Base-by-base conservation (phyloP, 2,888 invertebrate species). In the Tridacna crocea region DNA sequence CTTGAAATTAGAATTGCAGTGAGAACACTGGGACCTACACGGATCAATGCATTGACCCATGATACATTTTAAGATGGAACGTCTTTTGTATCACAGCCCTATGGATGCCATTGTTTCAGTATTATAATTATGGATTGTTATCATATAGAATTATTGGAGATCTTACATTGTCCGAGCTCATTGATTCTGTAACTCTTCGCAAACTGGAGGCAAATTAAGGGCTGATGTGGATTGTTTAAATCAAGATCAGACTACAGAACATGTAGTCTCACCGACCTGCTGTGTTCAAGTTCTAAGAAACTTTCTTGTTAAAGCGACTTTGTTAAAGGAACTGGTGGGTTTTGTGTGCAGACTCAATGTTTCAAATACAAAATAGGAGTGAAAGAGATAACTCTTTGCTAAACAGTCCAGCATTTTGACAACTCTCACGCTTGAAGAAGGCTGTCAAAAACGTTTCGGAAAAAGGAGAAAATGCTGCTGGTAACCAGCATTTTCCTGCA, bases 41-140 rank as follows among this genome's bases (percentile, higher is more conserved):
- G 55, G 19, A 19, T 55, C 19, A n/a, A 1, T 55, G 10, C 2
- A 55, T 4, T 6, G n/a, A 55, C 10, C 1, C n/a, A n/a, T n/a
- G n/a, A n/a, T n/a, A n/a, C n/a, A n/a, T n/a, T n/a, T n/a, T 55
- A 17, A 19, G 55, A 10, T 55, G n/a, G 12, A 63, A 26, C 27
- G 26, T 63, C 27, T 63, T 63, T 26, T 63, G 17, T 17, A 63
- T 17, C 26, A 26, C 17, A 36, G 36, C 36, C 36, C 8, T 36
- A 36, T 36, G 36, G 36, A 36, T 36, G 36, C 36, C 36, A 36
- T 36, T 36, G 36, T 36, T 36, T 36, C 36, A 36, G 36, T 36
- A 36, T 36, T 36, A 36, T 63, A 26, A 26, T 63, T 63, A 63
- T 63, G 26, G 24, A 63, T 27, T 63, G 27, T 63, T 63, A 63